Evolutionary conservation across 2,797 vertebrate species (phyloP), one percentile per base, ranked within the genome.

Genomic region (Rhynchonycteris naso): DNA sequence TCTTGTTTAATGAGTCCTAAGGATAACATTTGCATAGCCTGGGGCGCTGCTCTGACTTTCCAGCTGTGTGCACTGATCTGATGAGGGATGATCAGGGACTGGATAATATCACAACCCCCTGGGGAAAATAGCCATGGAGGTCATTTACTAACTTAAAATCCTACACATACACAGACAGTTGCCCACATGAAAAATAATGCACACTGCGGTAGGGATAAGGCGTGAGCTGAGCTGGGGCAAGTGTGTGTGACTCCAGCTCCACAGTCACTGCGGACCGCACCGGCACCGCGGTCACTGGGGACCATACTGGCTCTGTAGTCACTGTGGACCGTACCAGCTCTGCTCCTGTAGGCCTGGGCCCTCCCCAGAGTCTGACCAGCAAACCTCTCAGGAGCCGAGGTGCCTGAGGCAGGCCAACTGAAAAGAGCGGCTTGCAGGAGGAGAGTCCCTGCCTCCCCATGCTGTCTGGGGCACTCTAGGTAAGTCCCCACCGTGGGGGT

Each of bases 131-230:
- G 89, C 35, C 3, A 79, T 35, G 80, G 63, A 97, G 89, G 97
- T 96, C 95, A 98, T 98, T 98, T 98, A 98, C 98, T 98, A 98
- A 96, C 82, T 97, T 95, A 97, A 97, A 92, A 97, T 97, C 95
- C 95, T 94, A 95, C 59, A 87, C 26, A 30, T n/a, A 93, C 65
- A 97, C 76, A 97, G 97, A 97, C 78, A 97, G n/a, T 38, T 50
- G 50, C 50, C 84, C 52, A 86, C 68, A 71, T 94, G 94, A 66
- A 81, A 94, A 91, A 94, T 8, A 81, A 30, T 24, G 88, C 90
- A 96, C 63, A 94, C 81, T 61, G 90, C 89, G 84, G 7, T 28
- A 96, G 68, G 93, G 72, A 52, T 56, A 83, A 68, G 66, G 19
- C 14, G 5, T 35, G 28, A 91, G 52, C 80, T 26, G 7, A n/a